Evolutionary conservation across 2,888 invertebrate species (phyloP).

Genomic region (Theodoxus fluviatilis): DNA sequence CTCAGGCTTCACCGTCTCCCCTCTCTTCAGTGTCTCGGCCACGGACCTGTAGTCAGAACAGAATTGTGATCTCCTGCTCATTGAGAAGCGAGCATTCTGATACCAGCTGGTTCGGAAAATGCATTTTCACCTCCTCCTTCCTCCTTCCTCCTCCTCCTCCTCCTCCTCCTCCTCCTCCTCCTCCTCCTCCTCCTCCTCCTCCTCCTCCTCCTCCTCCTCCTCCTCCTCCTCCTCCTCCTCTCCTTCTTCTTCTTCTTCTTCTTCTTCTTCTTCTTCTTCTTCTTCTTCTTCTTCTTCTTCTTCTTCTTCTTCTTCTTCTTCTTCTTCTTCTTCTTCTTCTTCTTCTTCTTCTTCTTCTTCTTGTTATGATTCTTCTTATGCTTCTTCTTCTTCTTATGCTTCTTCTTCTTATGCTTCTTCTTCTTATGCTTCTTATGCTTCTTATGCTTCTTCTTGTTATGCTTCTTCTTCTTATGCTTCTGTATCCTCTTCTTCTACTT

Average conservation of each 20-base stretch:
- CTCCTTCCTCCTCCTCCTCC: neutral
- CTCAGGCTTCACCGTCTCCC: conserved; percentile 88
- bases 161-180: neutral
- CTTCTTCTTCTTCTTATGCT: too few species aligned
- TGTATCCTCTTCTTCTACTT: too few species aligned
- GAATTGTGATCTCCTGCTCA: too few species aligned
- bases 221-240: neutral
- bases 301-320: neutral
- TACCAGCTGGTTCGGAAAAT: too few species aligned
- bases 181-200: neutral
- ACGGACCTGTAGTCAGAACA: conserved; percentile 68
- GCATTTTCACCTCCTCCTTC: conserved; percentile 8
- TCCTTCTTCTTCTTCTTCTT: neutral
- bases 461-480: too few species aligned
- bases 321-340: neutral
- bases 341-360: too few species aligned
- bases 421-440: too few species aligned
- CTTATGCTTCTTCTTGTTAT: too few species aligned
- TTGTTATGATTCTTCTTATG: too few species aligned
- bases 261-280: neutral
- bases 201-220: neutral
- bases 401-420: too few species aligned
- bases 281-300: neutral
- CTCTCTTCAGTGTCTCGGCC: conserved; percentile 87
- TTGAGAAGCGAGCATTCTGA: too few species aligned